These are phyloP conservation scores for Zosterops pallidus DNA, from an alignment of 2,113 vertebrate species.

Conservation along the genomic window DNA sequence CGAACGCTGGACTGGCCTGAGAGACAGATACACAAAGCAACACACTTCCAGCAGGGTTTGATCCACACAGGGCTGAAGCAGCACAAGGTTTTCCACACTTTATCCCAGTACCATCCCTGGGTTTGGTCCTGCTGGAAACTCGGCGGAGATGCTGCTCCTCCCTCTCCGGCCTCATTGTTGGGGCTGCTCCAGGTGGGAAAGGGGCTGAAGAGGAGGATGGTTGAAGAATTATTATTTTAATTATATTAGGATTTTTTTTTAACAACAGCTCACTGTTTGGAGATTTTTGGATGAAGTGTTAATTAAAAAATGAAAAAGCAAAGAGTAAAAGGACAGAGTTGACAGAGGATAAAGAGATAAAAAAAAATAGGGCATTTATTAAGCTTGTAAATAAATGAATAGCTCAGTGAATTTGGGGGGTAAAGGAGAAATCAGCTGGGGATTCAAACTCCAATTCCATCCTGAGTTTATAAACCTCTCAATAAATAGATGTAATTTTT, in stretches of 20 bases:
- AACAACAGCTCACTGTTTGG: not conserved
- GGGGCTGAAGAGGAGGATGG: not conserved
- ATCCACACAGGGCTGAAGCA: not conserved
- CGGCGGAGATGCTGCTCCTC: accelerated
- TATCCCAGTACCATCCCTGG: not conserved
- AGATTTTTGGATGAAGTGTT: not conserved
- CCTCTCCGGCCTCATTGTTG: accelerated
- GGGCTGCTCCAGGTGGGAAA: not conserved
- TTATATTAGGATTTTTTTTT: not conserved
- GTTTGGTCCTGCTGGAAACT: not conserved
- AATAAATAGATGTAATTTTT: not conserved
- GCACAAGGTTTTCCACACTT: not conserved
- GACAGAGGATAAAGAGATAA: not conserved
- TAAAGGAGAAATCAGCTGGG: not conserved
- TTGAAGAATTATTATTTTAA: not conserved
- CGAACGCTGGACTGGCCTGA: no score
- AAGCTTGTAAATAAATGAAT: not conserved
- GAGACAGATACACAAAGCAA: no score
- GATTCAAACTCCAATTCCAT: not conserved
- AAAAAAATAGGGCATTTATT: not conserved
- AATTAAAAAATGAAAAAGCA: not conserved
- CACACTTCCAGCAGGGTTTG: not conserved
- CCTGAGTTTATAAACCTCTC: not conserved
- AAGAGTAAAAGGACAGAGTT: not conserved
- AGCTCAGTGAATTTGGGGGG: not conserved